These are phyloP conservation scores for Lepus oiostolus DNA, from an alignment of 2,797 vertebrate genomes.

Conservation along the genomic window DNA sequence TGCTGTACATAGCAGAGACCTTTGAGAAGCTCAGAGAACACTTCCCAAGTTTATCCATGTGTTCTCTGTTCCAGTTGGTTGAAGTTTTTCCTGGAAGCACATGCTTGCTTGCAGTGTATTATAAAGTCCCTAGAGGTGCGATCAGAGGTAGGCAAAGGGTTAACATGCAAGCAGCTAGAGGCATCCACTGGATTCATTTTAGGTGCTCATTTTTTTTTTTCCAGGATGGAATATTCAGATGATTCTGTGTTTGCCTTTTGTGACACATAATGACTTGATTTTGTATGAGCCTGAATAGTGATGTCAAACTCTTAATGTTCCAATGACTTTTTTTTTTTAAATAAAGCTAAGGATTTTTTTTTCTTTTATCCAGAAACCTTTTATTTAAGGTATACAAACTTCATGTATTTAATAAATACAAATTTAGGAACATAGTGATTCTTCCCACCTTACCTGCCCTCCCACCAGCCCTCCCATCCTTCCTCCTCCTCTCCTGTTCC, in stretches of 20 bases:
- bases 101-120: background rate
- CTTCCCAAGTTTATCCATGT: background rate
- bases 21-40: background rate
- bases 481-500: too few species aligned
- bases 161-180: background rate
- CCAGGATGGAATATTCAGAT: background rate
- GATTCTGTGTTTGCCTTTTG: background rate
- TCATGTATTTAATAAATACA: too few species aligned
- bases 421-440: too few species aligned
- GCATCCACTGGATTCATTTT: constrained; percentile 9
- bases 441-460: too few species aligned
- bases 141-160: background rate
- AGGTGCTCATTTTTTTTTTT: background rate
- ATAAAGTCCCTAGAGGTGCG: background rate
- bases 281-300: background rate
- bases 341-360: too few species aligned
- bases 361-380: too few species aligned
- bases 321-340: too few species aligned
- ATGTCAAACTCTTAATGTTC: background rate
- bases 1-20: background rate
- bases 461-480: too few species aligned
- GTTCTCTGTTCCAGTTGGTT: background rate
- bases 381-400: too few species aligned
- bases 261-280: background rate
- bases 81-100: background rate